Conservation (phyloP, 2,888 invertebrate species). For the Mantis religiosa region DNA sequence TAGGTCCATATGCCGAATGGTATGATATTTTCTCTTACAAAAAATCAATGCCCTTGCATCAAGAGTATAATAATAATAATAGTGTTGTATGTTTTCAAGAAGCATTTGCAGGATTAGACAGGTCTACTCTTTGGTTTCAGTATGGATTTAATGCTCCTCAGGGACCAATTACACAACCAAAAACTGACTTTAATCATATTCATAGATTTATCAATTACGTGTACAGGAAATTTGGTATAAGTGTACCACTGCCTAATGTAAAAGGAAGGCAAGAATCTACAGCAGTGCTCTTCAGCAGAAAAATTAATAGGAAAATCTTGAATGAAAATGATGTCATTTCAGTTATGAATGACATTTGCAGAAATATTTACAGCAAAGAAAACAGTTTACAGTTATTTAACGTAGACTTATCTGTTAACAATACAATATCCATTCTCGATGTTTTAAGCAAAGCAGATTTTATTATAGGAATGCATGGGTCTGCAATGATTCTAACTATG, state of each 20-base stretch:
- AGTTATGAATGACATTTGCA: conserved; percentile 29
- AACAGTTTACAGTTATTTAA: conserved; percentile 5
- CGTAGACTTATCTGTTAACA: conserved; percentile 32
- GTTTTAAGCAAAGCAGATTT: conserved; percentile 29
- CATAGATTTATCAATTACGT: conserved; percentile 35
- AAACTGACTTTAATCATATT: conserved; percentile 34
- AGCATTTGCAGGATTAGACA: conserved; percentile 42
- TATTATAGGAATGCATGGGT: conserved; percentile 41
- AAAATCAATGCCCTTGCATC: conserved; percentile 34
- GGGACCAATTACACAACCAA: conserved; percentile 39
- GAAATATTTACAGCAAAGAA: background rate
- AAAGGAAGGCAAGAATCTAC: conserved; percentile 2
- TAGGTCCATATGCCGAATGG: conserved; percentile 38
- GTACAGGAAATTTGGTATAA: conserved; percentile 25
- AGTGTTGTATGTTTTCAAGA: conserved; percentile 42
- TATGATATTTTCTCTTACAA: conserved; percentile 40
- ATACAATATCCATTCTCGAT: conserved; percentile 27
- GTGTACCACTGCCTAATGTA: conserved; percentile 5
- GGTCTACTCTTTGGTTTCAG: conserved; percentile 46
- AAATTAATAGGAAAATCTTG: conserved; percentile 44
- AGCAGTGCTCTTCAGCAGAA: conserved; percentile 37
- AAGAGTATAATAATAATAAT: conserved; percentile 30
- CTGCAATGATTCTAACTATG: conserved; percentile 43
- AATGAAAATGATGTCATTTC: conserved; percentile 44
- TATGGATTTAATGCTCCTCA: conserved; percentile 48